Percentiles rank a stretch among this genome's conserved stretches.
Evolutionary conservation across 2,888 invertebrate species (phyloP).

Genomic region (Aromia moschata): DNA sequence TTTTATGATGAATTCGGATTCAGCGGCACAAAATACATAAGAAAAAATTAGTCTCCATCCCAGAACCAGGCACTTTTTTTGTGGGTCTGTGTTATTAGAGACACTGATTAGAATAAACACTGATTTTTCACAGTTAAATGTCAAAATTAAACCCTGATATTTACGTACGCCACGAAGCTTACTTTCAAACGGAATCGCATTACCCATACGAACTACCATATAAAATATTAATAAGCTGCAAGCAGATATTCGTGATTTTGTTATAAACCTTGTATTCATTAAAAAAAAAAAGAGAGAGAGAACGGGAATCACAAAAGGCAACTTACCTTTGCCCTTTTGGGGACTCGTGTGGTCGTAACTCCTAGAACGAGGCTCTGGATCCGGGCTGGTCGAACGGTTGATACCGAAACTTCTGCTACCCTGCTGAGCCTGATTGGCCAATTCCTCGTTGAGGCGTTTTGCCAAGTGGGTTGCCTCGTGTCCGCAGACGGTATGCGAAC

Average conservation of each 20-base stretch:
- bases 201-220: background rate
- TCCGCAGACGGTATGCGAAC: conserved; percentile 80
- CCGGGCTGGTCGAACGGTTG: conserved; percentile 64
- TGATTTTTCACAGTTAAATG: too few species aligned
- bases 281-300: conserved; percentile 39
- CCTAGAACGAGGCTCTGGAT: conserved; percentile 70
- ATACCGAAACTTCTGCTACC: conserved; percentile 51
- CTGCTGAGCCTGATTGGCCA: conserved; percentile 62
- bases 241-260: conserved; percentile 34
- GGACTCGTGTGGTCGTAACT: conserved; percentile 72
- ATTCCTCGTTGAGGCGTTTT: conserved; percentile 74
- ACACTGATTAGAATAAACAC: too few species aligned
- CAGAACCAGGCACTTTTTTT: too few species aligned
- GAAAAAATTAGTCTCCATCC: too few species aligned
- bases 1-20: too few species aligned
- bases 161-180: too few species aligned
- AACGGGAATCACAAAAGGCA: conserved; percentile 15
- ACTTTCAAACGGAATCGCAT: background rate
- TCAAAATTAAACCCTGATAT: too few species aligned
- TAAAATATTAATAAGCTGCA: conserved; percentile 11
- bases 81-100: too few species aligned
- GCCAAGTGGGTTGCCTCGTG: conserved; percentile 82
- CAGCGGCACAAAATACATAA: too few species aligned
- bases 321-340: conserved; percentile 64
- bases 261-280: conserved; percentile 21